Conservation (phyloP, 2,797 vertebrate genomes). For the Iguana delicatissima region DNA sequence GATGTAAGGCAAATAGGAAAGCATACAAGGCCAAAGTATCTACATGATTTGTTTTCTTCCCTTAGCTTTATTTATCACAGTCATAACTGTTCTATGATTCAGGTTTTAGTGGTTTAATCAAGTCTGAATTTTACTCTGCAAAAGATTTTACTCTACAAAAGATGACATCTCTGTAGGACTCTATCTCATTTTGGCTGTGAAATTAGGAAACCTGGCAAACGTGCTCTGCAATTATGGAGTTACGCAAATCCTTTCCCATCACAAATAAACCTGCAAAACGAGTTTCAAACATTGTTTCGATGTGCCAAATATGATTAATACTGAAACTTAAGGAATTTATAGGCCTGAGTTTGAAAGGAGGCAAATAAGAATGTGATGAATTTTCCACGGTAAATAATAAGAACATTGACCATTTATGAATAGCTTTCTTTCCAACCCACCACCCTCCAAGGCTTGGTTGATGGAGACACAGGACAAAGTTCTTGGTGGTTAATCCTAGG, state of each 20-base stretch:
- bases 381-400: slow-evolving; percentile 10
- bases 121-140: slow-evolving; percentile 24
- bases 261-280: slow-evolving; percentile 30
- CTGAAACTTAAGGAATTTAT: slow-evolving; percentile 24
- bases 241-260: slow-evolving; percentile 31
- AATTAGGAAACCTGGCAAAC: not conserved
- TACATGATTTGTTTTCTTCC: slow-evolving; percentile 25
- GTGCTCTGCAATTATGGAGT: slow-evolving; percentile 29
- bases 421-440: no score
- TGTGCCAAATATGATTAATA: slow-evolving; percentile 43
- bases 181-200: slow-evolving; percentile 20
- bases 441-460: no score
- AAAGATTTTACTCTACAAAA: slow-evolving; percentile 34
- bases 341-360: not conserved
- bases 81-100: slow-evolving; percentile 10
- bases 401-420: slow-evolving; percentile 15
- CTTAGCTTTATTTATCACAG: not conserved
- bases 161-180: not conserved
- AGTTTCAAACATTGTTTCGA: slow-evolving; percentile 40
- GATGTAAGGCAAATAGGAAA: slow-evolving; percentile 30
- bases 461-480: no score
- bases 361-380: slow-evolving; percentile 4
- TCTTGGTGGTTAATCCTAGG: no score
- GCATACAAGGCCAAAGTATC: slow-evolving; percentile 14
- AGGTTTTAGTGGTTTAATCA: slow-evolving; percentile 27